Conservation (phyloP, 2,113 vertebrate species). For the Cyanoderma ruficeps region DNA sequence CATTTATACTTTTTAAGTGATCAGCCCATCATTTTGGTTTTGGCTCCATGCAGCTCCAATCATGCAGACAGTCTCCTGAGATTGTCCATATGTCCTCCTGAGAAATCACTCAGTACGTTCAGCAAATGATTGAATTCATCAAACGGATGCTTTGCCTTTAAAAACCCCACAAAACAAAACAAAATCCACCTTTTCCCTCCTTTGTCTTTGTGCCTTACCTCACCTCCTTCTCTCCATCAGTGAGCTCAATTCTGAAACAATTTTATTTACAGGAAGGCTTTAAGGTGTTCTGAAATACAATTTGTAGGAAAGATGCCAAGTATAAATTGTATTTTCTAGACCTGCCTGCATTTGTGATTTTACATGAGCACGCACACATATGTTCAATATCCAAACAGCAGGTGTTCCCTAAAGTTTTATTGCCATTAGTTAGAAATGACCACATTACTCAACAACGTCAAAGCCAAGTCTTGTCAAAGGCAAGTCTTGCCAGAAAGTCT, state of each 20-base stretch:
- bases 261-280: constrained; percentile 28
- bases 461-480: constrained; percentile 33
- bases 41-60: not conserved
- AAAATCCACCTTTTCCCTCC: not conserved
- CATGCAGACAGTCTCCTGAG: not conserved
- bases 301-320: constrained; percentile 28
- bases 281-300: constrained; percentile 2
- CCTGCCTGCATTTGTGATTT: constrained; percentile 29
- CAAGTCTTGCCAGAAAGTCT: not conserved
- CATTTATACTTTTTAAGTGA: not conserved
- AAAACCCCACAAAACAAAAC: not conserved
- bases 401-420: constrained; percentile 41
- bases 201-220: not conserved
- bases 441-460: constrained; percentile 24
- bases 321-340: constrained; percentile 18
- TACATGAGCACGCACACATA: constrained; percentile 33
- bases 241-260: not conserved
- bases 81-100: not conserved
- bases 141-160: not conserved
- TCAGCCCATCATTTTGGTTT: not conserved
- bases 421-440: constrained; percentile 55
- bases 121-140: not conserved
- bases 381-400: constrained; percentile 47
- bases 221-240: not conserved
- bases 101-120: constrained; percentile 13